Evolutionary conservation across 2,113 vertebrate species (phyloP).

Genomic region (Brachyhypopomus gauderio): DNA sequence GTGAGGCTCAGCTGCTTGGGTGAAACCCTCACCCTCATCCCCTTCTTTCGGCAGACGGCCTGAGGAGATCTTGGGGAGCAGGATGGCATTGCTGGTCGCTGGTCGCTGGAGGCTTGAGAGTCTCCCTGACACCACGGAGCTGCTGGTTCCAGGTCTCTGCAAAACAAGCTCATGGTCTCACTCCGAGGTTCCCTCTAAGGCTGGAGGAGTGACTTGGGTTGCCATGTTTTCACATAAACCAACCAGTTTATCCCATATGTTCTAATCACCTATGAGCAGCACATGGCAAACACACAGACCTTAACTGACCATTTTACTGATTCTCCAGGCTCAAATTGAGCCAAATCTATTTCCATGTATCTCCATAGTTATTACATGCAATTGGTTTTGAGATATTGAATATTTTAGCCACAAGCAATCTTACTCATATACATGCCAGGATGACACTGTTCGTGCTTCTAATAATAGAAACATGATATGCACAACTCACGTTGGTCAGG

Average conservation of each 20-base stretch:
- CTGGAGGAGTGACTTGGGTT: not conserved
- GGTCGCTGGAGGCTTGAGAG: slow-evolving; percentile 4
- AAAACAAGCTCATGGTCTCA: not conserved
- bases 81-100: slow-evolving; percentile 20
- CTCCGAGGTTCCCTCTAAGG: not conserved
- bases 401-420: no score
- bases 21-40: not conserved
- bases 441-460: not conserved
- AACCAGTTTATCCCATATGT: no score
- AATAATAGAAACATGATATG: not conserved
- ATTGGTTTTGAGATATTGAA: no score
- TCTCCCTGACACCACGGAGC: slow-evolving; percentile 67
- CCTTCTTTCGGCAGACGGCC: not conserved
- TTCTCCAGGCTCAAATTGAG: no score
- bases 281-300: not conserved
- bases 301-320: no score
- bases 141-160: slow-evolving; percentile 75
- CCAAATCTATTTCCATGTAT: not conserved
- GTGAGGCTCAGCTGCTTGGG: not conserved
- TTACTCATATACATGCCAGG: not conserved
- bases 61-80: slow-evolving; percentile 59
- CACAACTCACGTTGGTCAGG: slow-evolving; percentile 70
- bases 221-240: not conserved
- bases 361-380: no score
- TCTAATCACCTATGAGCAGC: no score